Evolutionary conservation across 2,797 vertebrate genomes (phyloP), one percentile per base, ranked within the genome.

Genomic region (Onychomys arenicola): DNA sequence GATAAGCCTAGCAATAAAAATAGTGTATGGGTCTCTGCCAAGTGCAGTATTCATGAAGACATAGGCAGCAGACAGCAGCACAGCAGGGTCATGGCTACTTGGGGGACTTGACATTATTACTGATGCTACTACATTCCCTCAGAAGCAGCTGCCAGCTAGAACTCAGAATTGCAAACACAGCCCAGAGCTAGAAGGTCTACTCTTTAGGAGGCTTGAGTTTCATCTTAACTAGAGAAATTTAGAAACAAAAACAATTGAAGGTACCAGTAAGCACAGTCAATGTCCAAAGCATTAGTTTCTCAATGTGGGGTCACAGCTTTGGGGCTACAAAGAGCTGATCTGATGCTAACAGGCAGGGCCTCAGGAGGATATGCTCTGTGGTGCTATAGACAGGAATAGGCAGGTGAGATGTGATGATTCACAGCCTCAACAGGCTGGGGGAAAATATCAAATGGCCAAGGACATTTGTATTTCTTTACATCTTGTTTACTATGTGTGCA

Each of bases 31-130:
- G 29, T 40, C 55, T 16, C 43, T 13, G 88, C n/a, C 69, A 19
- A 0, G 29, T 2, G 11, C 2, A 21, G 61, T 29, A 23, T 19
- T 29, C 23, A 2, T 7, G 2, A 0, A 3, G 49, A 25, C 32
- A 27, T 0, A 57, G 77, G 83, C 10, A 27, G 69, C 34, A 23
- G 75, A 13, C 3, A 32, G 67, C 81, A 82, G 10, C 52, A 43
- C 76, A 87, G 43, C 11, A 43, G 1, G 49, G 34, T 52, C 13
- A 13, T 37, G 84, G 34, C 3, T 40, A 23, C n/a, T 55, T 69
- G 49, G 61, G 61, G 34, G 75, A 61, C 46, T 73, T 55, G 37
- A 4, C 49, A 13, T 43, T 55, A 40, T 59, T 49, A 65, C 37
- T 25, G 83, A 7, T 46, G 69, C 13, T 49, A 19, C 57, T 25